phyloP scores from a whole-genome alignment of 2,797 vertebrate species.

The Apodemus agrarius region DNA sequence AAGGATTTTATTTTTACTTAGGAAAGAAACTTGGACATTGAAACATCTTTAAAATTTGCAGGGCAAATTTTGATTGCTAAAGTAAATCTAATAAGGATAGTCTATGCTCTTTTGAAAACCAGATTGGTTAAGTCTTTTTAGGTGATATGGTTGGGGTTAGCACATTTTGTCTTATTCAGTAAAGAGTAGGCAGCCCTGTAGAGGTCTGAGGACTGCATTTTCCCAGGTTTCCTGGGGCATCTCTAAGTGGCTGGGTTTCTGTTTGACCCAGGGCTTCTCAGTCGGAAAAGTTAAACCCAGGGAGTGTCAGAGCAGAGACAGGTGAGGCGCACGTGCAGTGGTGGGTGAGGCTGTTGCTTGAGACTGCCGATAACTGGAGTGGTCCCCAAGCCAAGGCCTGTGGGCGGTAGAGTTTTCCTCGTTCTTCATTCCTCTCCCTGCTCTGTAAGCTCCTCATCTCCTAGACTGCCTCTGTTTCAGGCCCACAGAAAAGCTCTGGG shows the following conservation, averaged over 20 bases:
- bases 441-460: background rate
- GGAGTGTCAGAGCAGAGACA: slow-evolving; percentile 4
- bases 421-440: background rate
- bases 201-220: slow-evolving; percentile 28
- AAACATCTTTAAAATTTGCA: slow-evolving; percentile 44
- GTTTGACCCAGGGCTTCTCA: background rate
- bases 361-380: background rate
- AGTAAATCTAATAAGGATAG: background rate
- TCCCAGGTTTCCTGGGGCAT: slow-evolving; percentile 5
- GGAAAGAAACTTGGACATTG: background rate
- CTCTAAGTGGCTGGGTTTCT: background rate
- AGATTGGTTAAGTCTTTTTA: background rate
- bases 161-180: background rate
- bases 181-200: background rate
- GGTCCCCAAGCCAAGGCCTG: background rate
- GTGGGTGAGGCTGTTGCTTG: slow-evolving; percentile 38
- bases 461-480: background rate
- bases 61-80: slow-evolving; percentile 41
- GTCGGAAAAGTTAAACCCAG: slow-evolving; percentile 10
- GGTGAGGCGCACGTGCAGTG: background rate
- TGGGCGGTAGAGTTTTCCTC: background rate
- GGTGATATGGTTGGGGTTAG: background rate
- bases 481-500: background rate
- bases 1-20: slow-evolving; percentile 26
- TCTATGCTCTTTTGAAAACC: background rate